These are phyloP conservation scores for Mercenaria mercenaria DNA, from an alignment of 1,140 invertebrate species.

Conservation along the genomic window DNA sequence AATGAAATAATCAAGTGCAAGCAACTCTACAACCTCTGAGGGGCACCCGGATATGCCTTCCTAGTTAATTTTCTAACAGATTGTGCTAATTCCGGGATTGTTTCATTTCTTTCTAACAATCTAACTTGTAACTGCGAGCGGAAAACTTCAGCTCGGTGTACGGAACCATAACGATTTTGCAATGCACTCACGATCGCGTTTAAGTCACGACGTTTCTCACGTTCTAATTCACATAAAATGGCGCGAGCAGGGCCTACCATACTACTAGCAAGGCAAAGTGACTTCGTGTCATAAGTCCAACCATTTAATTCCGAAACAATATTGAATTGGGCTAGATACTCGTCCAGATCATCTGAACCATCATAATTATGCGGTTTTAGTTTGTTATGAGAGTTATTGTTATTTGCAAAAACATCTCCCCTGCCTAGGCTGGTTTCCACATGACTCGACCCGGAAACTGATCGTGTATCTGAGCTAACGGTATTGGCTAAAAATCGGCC, in stretches of 20 bases:
- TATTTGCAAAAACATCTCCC: background rate
- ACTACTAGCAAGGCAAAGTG: slow-evolving; percentile 54
- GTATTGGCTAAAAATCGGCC: too few relatives aligned
- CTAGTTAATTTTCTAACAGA: slow-evolving; percentile 43
- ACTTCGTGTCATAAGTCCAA: slow-evolving; percentile 52
- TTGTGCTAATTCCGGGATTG: background rate
- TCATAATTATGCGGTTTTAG: slow-evolving; percentile 22
- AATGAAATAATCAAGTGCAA: slow-evolving; percentile 48
- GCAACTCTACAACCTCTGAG: slow-evolving; percentile 12
- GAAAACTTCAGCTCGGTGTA: slow-evolving; percentile 2
- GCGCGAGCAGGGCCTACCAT: background rate
- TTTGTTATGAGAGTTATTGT: background rate
- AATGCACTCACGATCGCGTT: background rate
- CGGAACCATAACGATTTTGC: slow-evolving; percentile 5
- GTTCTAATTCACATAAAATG: slow-evolving; percentile 21
- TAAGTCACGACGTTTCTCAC: background rate
- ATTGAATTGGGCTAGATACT: slow-evolving; percentile 44
- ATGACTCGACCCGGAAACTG: background rate
- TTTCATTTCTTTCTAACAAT: slow-evolving; percentile 17
- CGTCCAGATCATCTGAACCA: slow-evolving; percentile 38
- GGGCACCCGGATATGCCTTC: slow-evolving; percentile 33
- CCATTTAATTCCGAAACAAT: slow-evolving; percentile 57
- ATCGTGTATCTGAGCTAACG: too few relatives aligned
- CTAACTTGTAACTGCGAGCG: background rate
- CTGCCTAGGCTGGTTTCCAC: too few relatives aligned